Conservation (phyloP, 2,113 vertebrate species). For the western clawed frog (Xenopus tropicalis) region DNA sequence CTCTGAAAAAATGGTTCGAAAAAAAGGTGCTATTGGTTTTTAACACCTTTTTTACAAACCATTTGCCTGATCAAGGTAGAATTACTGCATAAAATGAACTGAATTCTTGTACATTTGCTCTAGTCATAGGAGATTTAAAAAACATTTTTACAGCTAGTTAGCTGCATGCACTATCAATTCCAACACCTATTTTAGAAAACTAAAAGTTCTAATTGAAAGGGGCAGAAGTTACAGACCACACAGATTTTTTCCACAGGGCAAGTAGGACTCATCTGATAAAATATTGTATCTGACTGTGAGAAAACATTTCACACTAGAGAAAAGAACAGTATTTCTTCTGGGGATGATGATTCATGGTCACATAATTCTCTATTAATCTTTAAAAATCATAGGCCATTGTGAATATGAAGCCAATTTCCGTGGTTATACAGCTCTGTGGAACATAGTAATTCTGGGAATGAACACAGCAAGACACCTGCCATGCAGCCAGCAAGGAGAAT, state of each 20-base stretch:
- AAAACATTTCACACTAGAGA: constrained; percentile 4
- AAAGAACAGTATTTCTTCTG: background rate
- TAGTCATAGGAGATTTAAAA: background rate
- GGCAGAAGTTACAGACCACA: constrained; percentile 19
- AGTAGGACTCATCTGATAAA: constrained; percentile 3
- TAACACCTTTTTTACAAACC: too few species aligned
- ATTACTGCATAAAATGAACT: too few species aligned
- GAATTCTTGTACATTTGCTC: too few species aligned
- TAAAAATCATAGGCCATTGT: background rate
- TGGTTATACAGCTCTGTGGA: constrained; percentile 1
- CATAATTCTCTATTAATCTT: constrained; percentile 20
- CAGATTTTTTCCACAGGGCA: constrained; percentile 5
- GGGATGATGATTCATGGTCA: background rate
- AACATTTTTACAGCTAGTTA: constrained; percentile 3
- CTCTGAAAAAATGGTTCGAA: too few species aligned
- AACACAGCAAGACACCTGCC: constrained; percentile 13
- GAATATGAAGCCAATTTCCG: background rate
- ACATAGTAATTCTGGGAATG: constrained; percentile 23
- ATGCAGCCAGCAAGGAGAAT: constrained; percentile 7
- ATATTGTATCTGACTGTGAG: constrained; percentile 1
- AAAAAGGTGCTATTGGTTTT: too few species aligned
- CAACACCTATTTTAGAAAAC: background rate
- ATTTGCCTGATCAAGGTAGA: too few species aligned
- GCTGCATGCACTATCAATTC: background rate
- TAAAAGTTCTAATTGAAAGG: background rate